Evolutionary conservation across 35 echinoderm and acorn worm genomes (phyloP).

Genomic region (Antedon bifida): DNA sequence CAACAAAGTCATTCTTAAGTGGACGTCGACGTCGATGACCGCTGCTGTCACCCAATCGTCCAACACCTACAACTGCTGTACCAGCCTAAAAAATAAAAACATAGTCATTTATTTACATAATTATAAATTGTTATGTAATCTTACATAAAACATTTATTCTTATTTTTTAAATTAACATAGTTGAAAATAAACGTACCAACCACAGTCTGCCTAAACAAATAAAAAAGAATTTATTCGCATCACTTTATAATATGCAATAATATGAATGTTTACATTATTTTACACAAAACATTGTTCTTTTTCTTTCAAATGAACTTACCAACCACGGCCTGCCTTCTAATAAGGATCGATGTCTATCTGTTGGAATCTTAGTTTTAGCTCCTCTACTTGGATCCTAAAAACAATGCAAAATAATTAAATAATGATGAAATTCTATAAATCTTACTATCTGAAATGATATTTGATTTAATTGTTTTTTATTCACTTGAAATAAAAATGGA

Average conservation of each 20-base stretch:
- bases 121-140: too few relatives aligned
- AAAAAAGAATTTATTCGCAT: too few relatives aligned
- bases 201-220: too few relatives aligned
- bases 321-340: conserved; percentile 12
- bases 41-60: conserved; percentile 45
- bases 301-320: conserved; percentile 16
- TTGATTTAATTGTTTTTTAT: too few relatives aligned
- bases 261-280: too few relatives aligned
- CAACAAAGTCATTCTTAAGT: conserved; percentile 45
- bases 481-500: too few relatives aligned
- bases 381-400: conserved; percentile 34
- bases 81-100: conserved; percentile 13
- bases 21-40: conserved; percentile 57
- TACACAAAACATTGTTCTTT: too few relatives aligned
- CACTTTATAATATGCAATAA: too few relatives aligned
- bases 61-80: conserved; percentile 43
- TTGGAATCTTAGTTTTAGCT: conserved; percentile 14
- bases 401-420: not conserved
- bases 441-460: too few relatives aligned
- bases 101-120: not conserved
- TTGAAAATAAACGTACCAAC: too few relatives aligned
- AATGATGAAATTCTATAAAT: not conserved
- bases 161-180: too few relatives aligned
- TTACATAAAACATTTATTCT: too few relatives aligned
- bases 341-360: conserved; percentile 10